Evolutionary conservation across 2,113 vertebrate genomes (phyloP).

Genomic region (Hemicordylus capensis): DNA sequence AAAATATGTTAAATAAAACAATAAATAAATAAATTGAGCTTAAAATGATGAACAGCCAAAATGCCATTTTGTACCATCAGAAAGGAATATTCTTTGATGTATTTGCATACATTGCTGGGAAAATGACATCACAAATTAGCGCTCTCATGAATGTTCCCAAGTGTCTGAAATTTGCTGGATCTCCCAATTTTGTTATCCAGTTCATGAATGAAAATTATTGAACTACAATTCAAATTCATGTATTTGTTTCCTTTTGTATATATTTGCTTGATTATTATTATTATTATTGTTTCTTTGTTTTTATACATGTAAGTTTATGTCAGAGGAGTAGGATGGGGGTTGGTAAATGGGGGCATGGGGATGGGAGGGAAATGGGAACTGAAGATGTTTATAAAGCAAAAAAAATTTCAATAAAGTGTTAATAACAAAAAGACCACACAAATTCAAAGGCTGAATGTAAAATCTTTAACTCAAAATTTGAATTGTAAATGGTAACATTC

Average conservation of each 20-base stretch:
- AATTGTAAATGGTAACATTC: no score
- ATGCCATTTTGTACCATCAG: neutral
- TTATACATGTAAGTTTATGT: no score
- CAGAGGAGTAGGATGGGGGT: no score
- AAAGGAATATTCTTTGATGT: neutral
- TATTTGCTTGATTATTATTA: no score
- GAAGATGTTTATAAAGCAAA: no score
- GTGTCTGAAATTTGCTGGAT: neutral
- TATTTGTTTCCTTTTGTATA: no score
- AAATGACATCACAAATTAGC: neutral
- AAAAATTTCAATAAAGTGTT: no score
- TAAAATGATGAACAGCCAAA: neutral
- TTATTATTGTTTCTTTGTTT: no score
- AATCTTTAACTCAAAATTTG: neutral
- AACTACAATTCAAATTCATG: neutral
- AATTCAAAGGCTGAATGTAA: neutral
- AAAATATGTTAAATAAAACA: no score
- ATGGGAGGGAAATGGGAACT: no score
- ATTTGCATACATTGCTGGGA: neutral
- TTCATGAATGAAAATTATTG: constrained; percentile 10
- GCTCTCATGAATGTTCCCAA: neutral
- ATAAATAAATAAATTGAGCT: neutral
- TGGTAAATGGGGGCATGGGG: no score
- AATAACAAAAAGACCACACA: no score
- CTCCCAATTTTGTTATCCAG: neutral